A percentile compares a stretch with the other conserved stretches of the same genome.
Conservation (phyloP, 2,113 vertebrate genomes). For the Cebus imitator region DNA sequence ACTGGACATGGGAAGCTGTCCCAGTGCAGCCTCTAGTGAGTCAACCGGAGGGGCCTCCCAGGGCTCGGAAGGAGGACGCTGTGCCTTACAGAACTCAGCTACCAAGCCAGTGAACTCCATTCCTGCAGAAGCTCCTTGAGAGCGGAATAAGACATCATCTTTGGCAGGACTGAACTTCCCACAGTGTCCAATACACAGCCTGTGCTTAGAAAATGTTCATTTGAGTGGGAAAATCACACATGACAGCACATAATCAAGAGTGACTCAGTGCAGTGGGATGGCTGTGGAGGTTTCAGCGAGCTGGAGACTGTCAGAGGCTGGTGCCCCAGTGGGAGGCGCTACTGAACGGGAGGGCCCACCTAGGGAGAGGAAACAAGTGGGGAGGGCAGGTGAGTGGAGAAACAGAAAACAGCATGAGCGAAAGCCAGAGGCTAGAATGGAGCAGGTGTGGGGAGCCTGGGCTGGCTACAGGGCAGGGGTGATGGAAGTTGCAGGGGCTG, state of each 20-base stretch:
- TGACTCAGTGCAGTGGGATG: background rate
- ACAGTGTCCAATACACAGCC: background rate
- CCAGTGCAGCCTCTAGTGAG: background rate
- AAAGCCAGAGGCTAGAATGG: background rate
- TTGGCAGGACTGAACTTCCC: background rate
- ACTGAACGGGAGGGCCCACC: background rate
- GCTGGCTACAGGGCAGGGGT: too few relatives aligned
- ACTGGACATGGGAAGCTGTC: background rate
- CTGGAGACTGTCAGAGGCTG: background rate
- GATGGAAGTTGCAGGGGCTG: background rate
- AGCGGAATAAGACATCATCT: background rate
- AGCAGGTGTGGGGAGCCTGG: background rate
- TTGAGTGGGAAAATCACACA: background rate
- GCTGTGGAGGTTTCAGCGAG: background rate
- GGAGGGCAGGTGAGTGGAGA: background rate
- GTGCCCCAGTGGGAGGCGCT: background rate
- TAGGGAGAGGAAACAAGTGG: background rate
- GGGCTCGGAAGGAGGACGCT: background rate
- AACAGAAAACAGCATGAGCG: background rate
- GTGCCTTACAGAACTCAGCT: background rate
- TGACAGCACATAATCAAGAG: background rate
- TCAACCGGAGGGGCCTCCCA: background rate
- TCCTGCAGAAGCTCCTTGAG: background rate
- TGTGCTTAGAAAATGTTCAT: background rate
- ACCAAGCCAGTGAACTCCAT: background rate